Base-by-base conservation (phyloP, 2,797 vertebrate species). In the Parambassis ranga region DNA sequence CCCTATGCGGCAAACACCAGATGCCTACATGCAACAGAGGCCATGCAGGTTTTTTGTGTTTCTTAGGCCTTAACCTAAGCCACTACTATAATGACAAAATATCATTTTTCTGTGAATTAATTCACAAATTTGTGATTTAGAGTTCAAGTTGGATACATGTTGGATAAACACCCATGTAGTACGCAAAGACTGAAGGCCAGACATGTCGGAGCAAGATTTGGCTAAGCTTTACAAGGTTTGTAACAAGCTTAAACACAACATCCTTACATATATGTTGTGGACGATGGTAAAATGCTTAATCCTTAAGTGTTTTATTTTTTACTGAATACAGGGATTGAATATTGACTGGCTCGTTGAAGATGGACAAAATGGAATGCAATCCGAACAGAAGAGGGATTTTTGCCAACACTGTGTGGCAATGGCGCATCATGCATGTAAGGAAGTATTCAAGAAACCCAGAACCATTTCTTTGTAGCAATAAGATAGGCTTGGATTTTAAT, bases 381-480 rank as follows among this genome's bases (percentile, higher is more conserved):
- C 2, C 35, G 27, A 46, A 56, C 7, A 37, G 52, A 10, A 48
- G 49, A 16, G 51, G 16, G 27, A 71, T 71, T 58, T 62, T 71
- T 15, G 3, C 48, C n/a, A 64, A 23, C 27, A 53, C 20, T 10
- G 38, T 72, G 26, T 77, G 74, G 68, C 48, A 64, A 20, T 71
- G 67, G 68, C 74, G 64, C 27, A 42, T 64, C 27, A 46, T 19
- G 38, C 14, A 30, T 7, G 59, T 14, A 1, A 51, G 36, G 16
- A 53, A 41, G 24, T 49, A 50, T 15, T 67, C 33, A 7, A 49
- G 4, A 50, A 1, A 1, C 35, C 15, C 26, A 27, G 16, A 77
- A 20, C 20, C 43, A 26, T 72, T 77, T 28, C 10, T 47, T 41
- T 8, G 42, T 43, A 46, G 74, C 33, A 46, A 14, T 18, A 37